Conservation (phyloP, 2,113 vertebrate genomes). For the Pteruthius melanotis region DNA sequence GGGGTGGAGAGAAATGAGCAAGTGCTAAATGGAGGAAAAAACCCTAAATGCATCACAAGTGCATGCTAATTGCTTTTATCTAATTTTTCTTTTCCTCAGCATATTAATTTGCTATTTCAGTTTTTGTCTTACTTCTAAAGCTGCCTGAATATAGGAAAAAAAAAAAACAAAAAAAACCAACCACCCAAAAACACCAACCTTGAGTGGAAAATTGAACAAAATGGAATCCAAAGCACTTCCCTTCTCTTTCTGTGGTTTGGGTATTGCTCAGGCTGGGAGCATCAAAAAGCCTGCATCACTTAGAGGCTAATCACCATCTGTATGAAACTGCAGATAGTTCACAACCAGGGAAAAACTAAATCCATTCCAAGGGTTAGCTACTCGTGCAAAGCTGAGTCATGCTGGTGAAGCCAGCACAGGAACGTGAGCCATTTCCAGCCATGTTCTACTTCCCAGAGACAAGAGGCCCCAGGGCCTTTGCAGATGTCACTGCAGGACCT, state of each 20-base stretch:
- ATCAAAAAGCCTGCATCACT: not conserved
- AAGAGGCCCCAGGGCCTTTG: not conserved
- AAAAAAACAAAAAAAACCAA: not conserved
- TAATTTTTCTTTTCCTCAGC: not conserved
- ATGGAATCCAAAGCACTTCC: constrained; percentile 27
- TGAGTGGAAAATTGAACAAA: constrained; percentile 29
- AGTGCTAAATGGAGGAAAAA: constrained; percentile 26
- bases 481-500: not conserved
- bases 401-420: not conserved
- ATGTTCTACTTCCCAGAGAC: not conserved
- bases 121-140: constrained; percentile 11
- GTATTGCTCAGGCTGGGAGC: not conserved
- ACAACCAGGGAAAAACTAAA: not conserved
- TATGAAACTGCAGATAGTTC: not conserved
- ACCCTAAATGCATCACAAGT: not conserved
- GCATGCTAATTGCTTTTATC: constrained; percentile 33
- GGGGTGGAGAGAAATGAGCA: not conserved
- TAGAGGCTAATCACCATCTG: not conserved
- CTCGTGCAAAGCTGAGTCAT: not conserved
- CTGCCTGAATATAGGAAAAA: not conserved
- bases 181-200: not conserved
- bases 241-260: constrained; percentile 14
- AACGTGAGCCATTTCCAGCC: not conserved
- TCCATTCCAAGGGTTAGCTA: not conserved
- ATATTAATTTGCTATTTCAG: constrained; percentile 45